Conservation (phyloP, 2,797 vertebrate genomes). For the Leptodactylus fallax region DNA sequence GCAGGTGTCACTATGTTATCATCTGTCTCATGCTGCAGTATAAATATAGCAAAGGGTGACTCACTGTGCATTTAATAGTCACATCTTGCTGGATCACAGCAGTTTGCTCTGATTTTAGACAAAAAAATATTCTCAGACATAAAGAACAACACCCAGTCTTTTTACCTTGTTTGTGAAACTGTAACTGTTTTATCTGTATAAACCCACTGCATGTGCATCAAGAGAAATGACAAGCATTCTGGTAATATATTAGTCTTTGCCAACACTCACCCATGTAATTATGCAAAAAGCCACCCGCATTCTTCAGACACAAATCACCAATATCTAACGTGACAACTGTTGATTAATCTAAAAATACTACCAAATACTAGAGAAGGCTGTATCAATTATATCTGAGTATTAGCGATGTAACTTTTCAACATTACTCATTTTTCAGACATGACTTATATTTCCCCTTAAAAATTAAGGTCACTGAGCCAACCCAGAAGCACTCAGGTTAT, state of each 20-base stretch:
- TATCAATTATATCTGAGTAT: slow-evolving; percentile 14
- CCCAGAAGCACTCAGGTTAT: slow-evolving; percentile 41
- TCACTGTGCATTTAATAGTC: neutral
- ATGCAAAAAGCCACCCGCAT: neutral
- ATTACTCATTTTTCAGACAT: slow-evolving; percentile 28
- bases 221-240: neutral
- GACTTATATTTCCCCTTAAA: slow-evolving; percentile 35
- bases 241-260: neutral
- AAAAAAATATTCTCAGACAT: neutral
- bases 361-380: neutral
- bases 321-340: neutral
- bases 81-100: slow-evolving; percentile 7
- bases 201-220: neutral
- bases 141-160: neutral
- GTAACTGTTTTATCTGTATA: neutral
- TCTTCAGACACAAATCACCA: neutral
- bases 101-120: neutral
- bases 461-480: slow-evolving; percentile 44
- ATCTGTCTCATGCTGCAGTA: neutral
- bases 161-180: neutral
- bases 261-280: slow-evolving; percentile 1
- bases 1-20: neutral
- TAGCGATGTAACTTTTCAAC: slow-evolving; percentile 11
- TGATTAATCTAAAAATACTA: slow-evolving; percentile 18
- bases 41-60: neutral